Evolutionary conservation across 2,113 vertebrate genomes (phyloP).

Genomic region (Carassius carassius): DNA sequence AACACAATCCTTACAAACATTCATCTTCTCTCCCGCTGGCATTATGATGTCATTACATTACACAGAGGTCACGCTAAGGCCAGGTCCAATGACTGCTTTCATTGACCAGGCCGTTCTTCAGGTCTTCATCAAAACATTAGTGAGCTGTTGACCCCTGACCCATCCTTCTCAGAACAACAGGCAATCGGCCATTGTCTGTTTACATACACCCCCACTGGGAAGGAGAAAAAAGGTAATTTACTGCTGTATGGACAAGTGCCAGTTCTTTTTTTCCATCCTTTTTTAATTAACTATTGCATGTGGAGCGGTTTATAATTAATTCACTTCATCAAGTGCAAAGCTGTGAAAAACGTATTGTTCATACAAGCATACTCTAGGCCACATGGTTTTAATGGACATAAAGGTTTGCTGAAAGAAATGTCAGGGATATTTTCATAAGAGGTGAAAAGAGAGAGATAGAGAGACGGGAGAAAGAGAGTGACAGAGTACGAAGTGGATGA

Average conservation of each 20-base stretch:
- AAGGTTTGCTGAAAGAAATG: slow-evolving; percentile 26
- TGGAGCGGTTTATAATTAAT: slow-evolving; percentile 41
- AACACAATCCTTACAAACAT: slow-evolving; percentile 17
- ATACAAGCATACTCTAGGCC: slow-evolving; percentile 29
- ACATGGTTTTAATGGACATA: not conserved
- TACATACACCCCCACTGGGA: not conserved
- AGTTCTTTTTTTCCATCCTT: slow-evolving; percentile 15
- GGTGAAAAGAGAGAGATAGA: not conserved
- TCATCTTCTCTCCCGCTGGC: slow-evolving; percentile 7
- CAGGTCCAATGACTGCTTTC: slow-evolving; percentile 17
- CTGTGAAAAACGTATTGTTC: slow-evolving; percentile 43
- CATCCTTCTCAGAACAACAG: not conserved
- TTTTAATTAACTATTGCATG: slow-evolving; percentile 47
- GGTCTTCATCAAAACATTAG: slow-evolving; percentile 15
- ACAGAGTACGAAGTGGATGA: not conserved
- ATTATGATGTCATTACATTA: slow-evolving; percentile 42
- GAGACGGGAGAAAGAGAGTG: not conserved
- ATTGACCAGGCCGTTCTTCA: slow-evolving; percentile 33
- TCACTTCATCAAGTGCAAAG: slow-evolving; percentile 48
- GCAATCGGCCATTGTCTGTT: slow-evolving; percentile 3
- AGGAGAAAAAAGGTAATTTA: slow-evolving; percentile 37
- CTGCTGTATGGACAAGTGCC: slow-evolving; percentile 33
- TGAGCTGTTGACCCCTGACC: slow-evolving; percentile 34
- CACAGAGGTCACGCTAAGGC: slow-evolving; percentile 4
- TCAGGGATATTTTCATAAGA: slow-evolving; percentile 24